phyloP scores from a whole-genome alignment of 2,888 invertebrate species.

The Tetramorium bicarinatum region DNA sequence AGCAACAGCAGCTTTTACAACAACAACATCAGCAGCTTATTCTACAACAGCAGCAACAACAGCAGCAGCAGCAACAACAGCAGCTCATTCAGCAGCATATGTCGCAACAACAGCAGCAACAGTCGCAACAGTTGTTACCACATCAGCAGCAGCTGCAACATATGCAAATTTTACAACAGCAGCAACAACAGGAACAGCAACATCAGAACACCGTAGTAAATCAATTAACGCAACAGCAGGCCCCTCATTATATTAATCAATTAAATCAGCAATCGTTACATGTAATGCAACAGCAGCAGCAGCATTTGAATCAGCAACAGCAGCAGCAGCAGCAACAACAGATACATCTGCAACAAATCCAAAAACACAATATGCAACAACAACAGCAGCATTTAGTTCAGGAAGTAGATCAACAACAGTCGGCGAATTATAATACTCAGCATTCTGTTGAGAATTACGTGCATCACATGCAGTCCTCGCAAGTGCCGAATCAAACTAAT shows the following conservation, averaged over 20 bases:
- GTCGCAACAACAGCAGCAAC: conserved; percentile 77
- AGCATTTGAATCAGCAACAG: conserved; percentile 81
- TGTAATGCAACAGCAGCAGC: conserved; percentile 81
- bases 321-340: conserved; percentile 80
- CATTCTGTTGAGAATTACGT: conserved; percentile 78
- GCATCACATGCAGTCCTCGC: conserved; percentile 80
- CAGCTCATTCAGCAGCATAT: conserved; percentile 78
- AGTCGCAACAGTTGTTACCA: conserved; percentile 73
- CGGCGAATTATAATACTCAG: conserved; percentile 76
- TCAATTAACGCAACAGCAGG: conserved; percentile 81
- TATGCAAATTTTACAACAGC: conserved; percentile 78
- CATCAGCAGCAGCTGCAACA: conserved; percentile 81
- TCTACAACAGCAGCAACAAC: conserved; percentile 80
- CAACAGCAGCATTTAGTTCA: conserved; percentile 74
- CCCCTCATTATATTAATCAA: conserved; percentile 80
- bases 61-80: conserved; percentile 81
- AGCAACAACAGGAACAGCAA: conserved; percentile 75
- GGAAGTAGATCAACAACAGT: conserved; percentile 75
- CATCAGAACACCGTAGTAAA: conserved; percentile 80
- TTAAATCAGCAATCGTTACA: conserved; percentile 81
- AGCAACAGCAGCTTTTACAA: conserved; percentile 80
- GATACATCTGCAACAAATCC: conserved; percentile 81
- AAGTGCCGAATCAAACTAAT: conserved; percentile 77
- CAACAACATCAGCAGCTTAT: conserved; percentile 79
- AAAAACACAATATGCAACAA: conserved; percentile 78